Evolutionary conservation across 2,888 invertebrate species (phyloP), one percentile per base, ranked within the genome.

Genomic region (Papilio elwesi): DNA sequence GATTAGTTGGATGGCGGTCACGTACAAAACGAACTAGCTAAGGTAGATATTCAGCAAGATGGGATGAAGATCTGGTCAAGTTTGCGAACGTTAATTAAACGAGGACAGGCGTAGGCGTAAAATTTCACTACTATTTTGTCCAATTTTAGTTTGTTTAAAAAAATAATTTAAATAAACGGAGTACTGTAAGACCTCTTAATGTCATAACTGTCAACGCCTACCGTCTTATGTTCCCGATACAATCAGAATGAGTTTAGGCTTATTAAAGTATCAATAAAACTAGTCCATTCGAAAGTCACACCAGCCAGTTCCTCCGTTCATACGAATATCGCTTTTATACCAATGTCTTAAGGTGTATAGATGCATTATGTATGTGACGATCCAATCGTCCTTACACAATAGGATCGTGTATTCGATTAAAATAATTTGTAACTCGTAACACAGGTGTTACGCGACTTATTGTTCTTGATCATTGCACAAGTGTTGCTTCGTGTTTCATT

Each of bases 381-480:
- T 68, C 15, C 36, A 52, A 63, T 64, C 43, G 68, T 52, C 64
- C 68, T 73, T 69, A 64, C 64, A 49, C 63, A 68, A 72, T 53
- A 53, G 6, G 51, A 38, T 65, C 57, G 49, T 12, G 65, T 47
- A 66, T 64, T 63, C 47, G 64, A 57, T 62, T 68, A 11, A 55
- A 9, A 43, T 43, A 43, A 43, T 63, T 51, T 57, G 51, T 48
- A 51, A 55, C 48, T 49, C 55, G 64, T 59, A 66, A 71, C 59
- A 51, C 49, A 59, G 47, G 62, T 53, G 64, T 73, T 64, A 73
- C 73, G 64, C 53, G 57, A 49, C 36, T 26, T 16, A 68, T 67
- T 62, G 67, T 73, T 65, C 64, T 64, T 57, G 16, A 63, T 68
- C 57, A 57, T 71, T 71, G 65, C 71, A 57, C 57, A 63, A 65